Conservation (phyloP, 1,140 invertebrate species). For the Agrypnia vestita region DNA sequence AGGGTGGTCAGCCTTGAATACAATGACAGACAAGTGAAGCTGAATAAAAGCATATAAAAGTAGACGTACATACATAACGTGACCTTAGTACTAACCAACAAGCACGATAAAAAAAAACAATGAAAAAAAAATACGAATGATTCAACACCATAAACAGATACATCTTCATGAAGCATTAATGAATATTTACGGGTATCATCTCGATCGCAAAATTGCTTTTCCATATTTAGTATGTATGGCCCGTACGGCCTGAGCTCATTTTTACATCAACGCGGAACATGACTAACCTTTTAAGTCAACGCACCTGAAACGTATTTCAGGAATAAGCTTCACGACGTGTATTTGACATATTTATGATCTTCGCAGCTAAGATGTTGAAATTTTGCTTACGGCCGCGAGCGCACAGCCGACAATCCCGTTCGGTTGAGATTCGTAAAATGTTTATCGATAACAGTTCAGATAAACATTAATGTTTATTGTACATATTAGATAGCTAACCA, state of each 20-base stretch:
- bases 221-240: conserved; percentile 4
- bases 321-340: conserved; percentile 41
- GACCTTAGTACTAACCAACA: too few relatives aligned
- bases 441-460: conserved; percentile 4
- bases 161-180: too few relatives aligned
- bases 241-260: neutral
- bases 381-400: neutral
- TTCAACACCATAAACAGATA: too few relatives aligned
- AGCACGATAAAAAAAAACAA: too few relatives aligned
- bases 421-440: neutral
- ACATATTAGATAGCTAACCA: neutral
- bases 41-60: too few relatives aligned
- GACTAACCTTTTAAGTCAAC: conserved; percentile 29
- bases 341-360: conserved; percentile 41
- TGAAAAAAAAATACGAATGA: too few relatives aligned
- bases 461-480: neutral
- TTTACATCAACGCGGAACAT: conserved; percentile 10
- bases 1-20: too few relatives aligned
- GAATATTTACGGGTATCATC: too few relatives aligned
- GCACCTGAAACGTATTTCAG: conserved; percentile 5
- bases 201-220: neutral
- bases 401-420: conserved; percentile 3
- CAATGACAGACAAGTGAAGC: too few relatives aligned
- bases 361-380: conserved; percentile 21
- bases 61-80: too few relatives aligned